Conservation (phyloP, 23 tunicate genomes). For the Trididemnum nubilum region DNA sequence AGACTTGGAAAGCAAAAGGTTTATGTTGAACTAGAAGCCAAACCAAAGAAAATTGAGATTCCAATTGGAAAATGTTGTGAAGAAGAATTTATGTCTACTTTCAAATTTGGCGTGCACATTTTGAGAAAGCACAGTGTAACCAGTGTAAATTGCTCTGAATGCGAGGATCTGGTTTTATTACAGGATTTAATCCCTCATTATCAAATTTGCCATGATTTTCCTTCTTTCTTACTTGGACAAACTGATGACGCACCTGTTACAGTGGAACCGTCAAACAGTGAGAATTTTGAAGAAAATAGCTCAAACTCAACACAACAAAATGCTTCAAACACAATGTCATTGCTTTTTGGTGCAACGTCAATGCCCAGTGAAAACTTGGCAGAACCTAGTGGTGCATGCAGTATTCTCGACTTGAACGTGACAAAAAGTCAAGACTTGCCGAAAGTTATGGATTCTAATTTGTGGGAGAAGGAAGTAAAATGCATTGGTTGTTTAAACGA, state of each 20-base stretch:
- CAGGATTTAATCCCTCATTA: constrained; percentile 4
- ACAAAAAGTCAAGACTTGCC: not conserved
- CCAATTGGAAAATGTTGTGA: constrained; percentile 32
- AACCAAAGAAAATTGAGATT: too few relatives aligned
- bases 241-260: too few relatives aligned
- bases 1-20: too few relatives aligned
- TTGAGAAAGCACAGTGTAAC: not conserved
- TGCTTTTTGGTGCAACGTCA: too few relatives aligned
- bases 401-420: too few relatives aligned
- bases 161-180: not conserved
- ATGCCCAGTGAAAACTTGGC: too few relatives aligned
- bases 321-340: too few relatives aligned
- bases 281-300: too few relatives aligned
- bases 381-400: too few relatives aligned
- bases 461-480: not conserved
- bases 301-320: too few relatives aligned
- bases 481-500: not conserved
- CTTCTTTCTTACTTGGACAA: not conserved
- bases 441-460: not conserved
- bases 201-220: constrained; percentile 1
- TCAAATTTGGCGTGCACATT: constrained; percentile 20
- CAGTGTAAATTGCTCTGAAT: constrained; percentile 1
- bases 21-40: too few relatives aligned
- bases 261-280: not conserved
- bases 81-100: constrained; percentile 3